Evolutionary conservation across 2,113 vertebrate species (phyloP).

Genomic region (Odontophorus gujanensis): DNA sequence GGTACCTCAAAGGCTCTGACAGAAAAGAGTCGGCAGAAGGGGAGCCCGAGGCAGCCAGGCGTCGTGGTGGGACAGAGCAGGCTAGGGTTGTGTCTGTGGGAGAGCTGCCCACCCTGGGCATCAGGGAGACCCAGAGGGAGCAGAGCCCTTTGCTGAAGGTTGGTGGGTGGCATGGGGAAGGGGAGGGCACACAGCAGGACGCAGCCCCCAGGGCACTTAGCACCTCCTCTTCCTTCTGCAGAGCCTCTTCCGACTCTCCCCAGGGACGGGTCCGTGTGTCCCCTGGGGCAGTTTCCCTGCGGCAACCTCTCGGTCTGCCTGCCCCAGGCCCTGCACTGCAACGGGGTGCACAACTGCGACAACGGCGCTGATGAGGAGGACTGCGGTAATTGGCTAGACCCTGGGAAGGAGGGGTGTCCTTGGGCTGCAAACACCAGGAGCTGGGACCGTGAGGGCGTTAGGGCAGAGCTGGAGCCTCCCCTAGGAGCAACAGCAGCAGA

Average conservation of each 20-base stretch:
- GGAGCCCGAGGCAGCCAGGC: background rate
- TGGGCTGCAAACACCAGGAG: fast-evolving
- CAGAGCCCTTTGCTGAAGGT: background rate
- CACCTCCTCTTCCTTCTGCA: background rate
- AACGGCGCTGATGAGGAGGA: constrained; percentile 79
- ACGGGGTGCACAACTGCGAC: constrained; percentile 69
- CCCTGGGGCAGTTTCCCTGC: constrained; percentile 78
- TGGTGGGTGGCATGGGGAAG: background rate
- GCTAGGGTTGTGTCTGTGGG: background rate
- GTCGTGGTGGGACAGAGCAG: too few species aligned
- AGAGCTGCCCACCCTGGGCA: background rate
- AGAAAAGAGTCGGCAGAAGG: background rate
- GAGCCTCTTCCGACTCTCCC: background rate
- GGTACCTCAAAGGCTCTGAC: background rate
- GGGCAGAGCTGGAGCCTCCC: background rate
- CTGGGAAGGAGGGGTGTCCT: background rate
- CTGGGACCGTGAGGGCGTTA: fast-evolving
- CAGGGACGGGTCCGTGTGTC: constrained; percentile 3
- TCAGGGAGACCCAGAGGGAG: background rate
- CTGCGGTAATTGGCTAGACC: constrained; percentile 66
- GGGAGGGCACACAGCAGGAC: background rate
- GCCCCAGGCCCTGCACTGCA: constrained; percentile 78
- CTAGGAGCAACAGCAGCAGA: background rate
- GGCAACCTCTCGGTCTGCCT: constrained; percentile 75
- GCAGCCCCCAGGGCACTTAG: background rate